phyloP scores from a whole-genome alignment of 2,113 vertebrate genomes.

The Lynx canadensis region DNA sequence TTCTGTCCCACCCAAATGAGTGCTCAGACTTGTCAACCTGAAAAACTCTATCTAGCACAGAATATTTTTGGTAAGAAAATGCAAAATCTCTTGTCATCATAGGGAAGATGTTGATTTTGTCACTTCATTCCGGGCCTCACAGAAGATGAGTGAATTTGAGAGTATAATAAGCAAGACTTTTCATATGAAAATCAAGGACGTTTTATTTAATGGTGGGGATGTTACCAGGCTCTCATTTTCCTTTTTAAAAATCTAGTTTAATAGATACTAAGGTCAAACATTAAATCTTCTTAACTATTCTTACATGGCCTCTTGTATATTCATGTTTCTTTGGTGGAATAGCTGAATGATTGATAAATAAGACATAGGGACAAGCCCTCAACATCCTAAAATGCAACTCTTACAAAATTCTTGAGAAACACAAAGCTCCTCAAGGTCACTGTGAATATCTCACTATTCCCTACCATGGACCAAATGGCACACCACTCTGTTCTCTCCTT shows the following conservation, averaged over 20 bases:
- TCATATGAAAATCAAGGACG: not conserved
- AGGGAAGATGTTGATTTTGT: not conserved
- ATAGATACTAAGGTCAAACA: not conserved
- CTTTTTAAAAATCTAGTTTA: slow-evolving; percentile 21
- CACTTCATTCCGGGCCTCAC: not conserved
- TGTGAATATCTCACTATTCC: accelerated
- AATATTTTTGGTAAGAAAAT: not conserved
- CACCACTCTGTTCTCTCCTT: not conserved
- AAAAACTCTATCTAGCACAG: not conserved
- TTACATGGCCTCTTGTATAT: not conserved
- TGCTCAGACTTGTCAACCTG: not conserved
- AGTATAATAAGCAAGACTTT: not conserved
- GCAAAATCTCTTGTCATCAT: not conserved
- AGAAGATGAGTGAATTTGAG: not conserved
- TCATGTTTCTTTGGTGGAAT: not conserved
- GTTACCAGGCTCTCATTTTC: not conserved
- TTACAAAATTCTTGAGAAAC: not conserved
- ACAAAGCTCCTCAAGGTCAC: not conserved
- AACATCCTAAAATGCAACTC: not conserved
- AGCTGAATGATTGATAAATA: not conserved
- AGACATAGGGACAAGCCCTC: not conserved
- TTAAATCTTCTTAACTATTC: slow-evolving; percentile 33
- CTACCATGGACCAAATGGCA: not conserved
- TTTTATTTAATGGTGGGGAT: slow-evolving; percentile 15
- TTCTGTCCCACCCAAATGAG: not conserved